Base-by-base conservation (phyloP, 2,113 vertebrate species). In the Poeciliopsis turrubarensis region DNA sequence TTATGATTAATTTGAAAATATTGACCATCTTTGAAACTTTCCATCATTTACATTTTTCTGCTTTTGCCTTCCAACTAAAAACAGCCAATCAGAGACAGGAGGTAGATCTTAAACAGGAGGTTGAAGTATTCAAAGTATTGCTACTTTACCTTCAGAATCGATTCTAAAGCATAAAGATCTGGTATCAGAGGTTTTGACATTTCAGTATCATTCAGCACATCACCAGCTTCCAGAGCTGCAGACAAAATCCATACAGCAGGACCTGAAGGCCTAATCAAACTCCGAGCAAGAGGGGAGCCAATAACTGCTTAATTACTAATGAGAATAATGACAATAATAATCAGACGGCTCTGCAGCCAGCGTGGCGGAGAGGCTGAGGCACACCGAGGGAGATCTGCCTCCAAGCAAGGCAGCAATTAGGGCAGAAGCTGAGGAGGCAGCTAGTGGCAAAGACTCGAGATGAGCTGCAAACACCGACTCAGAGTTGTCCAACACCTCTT, bases 241-340 rank as follows among this genome's bases (percentile, higher is more conserved):
- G 64, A 73, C 64, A 70, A n/a, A 73, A 91, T 90, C 89, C 89
- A 91, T 89, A 89, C 65, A 85, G 85, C 47, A 74, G 78, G 71
- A 86, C 87, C 85, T 22, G 79, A 14, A 68, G 87, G 84, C 86
- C 86, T 78, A 75, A 93, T 91, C 88, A 90, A 83, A 89, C 77
- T 12, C 74, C 79, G 70, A 68, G 81, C 39, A 44, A 70, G 61
- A 78, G 81, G 69, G 82, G 57, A 85, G 90, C 91, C 92, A 75
- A 90, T 90, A 86, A 87, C 88, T 83, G 79, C 80, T 86, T 91
- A 90, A 91, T 92, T 86, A 89, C 88, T 86, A 92, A 91, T 39
- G 80, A 91, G 88, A 79, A 83, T 72, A 75, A 81, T 86, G 89
- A 91, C 91, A 86, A 90, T 88, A 89, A 87, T 86, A 78, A 91